These are phyloP conservation scores for Venustaconcha ellipsiformis DNA, from an alignment of 1,140 invertebrate species.

Conservation along the genomic window DNA sequence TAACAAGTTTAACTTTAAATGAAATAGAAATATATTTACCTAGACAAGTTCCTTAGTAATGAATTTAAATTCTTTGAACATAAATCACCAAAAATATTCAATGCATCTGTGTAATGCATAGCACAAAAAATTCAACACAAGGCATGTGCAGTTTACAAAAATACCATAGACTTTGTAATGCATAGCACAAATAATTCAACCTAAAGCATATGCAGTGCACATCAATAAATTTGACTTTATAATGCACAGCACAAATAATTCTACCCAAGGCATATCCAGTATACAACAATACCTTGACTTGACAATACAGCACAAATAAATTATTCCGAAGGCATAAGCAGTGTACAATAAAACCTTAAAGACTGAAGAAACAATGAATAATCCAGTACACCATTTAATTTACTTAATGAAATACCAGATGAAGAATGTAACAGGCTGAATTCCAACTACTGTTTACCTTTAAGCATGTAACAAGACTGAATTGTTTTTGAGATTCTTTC, in stretches of 20 bases:
- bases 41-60: no score
- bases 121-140: background rate
- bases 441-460: slow-evolving; percentile 6
- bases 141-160: background rate
- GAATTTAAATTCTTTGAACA: no score
- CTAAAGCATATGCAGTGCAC: background rate
- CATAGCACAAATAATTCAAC: background rate
- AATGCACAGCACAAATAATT: background rate
- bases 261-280: background rate
- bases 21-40: no score
- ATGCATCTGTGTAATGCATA: no score
- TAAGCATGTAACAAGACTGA: slow-evolving; percentile 24
- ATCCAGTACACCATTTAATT: background rate
- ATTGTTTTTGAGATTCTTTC: slow-evolving; percentile 45
- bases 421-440: background rate
- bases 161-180: background rate
- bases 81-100: no score
- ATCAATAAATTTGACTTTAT: background rate
- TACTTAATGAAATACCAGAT: background rate
- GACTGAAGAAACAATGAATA: background rate
- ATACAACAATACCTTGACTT: background rate
- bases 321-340: background rate
- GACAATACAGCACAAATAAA: no score
- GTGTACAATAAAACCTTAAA: background rate
- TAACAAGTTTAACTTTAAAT: no score